phyloP scores from a whole-genome alignment of 1,140 invertebrate species.

The Aplysia californica region DNA sequence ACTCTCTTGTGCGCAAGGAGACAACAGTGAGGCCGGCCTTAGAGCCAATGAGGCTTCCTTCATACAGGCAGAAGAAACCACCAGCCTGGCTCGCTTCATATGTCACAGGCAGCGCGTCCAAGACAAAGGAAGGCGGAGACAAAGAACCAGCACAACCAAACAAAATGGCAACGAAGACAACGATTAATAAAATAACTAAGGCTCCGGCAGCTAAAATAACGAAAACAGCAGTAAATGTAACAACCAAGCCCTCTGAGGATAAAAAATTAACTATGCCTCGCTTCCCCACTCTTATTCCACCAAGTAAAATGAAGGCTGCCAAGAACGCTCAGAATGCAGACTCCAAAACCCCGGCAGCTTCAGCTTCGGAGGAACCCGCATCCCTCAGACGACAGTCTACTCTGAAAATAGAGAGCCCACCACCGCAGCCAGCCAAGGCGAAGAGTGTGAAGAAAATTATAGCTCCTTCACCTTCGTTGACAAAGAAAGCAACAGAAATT shows the following conservation, averaged over 20 bases:
- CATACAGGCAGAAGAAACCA: slow-evolving; percentile 10
- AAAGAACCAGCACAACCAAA: too few relatives aligned
- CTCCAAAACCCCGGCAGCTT: background rate
- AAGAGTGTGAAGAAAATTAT: background rate
- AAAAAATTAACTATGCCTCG: too few relatives aligned
- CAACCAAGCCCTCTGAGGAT: too few relatives aligned
- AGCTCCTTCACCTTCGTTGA: background rate
- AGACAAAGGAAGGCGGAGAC: too few relatives aligned
- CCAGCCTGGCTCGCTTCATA: slow-evolving; percentile 26
- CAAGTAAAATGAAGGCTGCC: background rate
- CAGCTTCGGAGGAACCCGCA: background rate
- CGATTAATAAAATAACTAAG: slow-evolving; percentile 11
- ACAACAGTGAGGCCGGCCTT: background rate
- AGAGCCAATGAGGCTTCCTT: background rate
- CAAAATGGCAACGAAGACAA: too few relatives aligned
- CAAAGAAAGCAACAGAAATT: slow-evolving; percentile 13
- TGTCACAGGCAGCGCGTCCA: background rate
- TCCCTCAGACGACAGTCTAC: slow-evolving; percentile 5
- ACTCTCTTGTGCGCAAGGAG: background rate
- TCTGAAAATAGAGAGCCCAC: slow-evolving; percentile 11
- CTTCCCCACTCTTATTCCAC: background rate
- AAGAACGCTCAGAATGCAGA: background rate
- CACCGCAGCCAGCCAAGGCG: background rate
- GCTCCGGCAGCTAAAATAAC: background rate
- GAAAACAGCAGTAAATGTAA: too few relatives aligned